Percentiles rank a stretch among this genome's conserved stretches.
Evolutionary conservation across 2,113 vertebrate species (phyloP).

Genomic region (Oriolus oriolus): DNA sequence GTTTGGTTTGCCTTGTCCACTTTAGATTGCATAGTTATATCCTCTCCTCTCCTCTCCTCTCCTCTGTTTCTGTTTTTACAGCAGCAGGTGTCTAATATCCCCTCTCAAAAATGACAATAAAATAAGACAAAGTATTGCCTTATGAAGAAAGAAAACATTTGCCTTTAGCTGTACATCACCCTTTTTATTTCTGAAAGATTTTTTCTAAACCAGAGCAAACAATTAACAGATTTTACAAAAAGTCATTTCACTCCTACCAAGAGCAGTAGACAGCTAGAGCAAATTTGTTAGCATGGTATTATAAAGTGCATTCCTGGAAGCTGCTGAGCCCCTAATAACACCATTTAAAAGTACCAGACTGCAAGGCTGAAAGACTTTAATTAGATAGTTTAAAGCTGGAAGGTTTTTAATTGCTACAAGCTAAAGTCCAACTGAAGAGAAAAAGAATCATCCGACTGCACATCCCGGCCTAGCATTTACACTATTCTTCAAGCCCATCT

Average conservation of each 20-base stretch:
- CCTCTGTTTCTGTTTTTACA: not conserved
- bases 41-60: not conserved
- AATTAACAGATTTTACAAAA: constrained; percentile 2
- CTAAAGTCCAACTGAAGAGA: not conserved
- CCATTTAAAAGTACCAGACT: not conserved
- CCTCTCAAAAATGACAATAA: not conserved
- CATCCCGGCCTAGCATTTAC: not conserved
- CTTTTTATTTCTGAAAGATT: not conserved
- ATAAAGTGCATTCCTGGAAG: constrained; percentile 20
- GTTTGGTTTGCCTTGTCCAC: not conserved
- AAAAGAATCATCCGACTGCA: not conserved
- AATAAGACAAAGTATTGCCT: not conserved
- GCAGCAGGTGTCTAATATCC: not conserved
- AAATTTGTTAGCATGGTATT: not conserved
- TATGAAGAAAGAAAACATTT: not conserved
- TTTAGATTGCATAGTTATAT: not conserved
- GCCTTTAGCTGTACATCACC: not conserved
- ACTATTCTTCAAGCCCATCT: accelerated
- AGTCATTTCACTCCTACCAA: not conserved
- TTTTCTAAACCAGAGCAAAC: not conserved
- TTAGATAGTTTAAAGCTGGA: not conserved
- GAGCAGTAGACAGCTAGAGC: not conserved
- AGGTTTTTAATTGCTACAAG: not conserved
- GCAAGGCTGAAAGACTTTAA: not conserved
- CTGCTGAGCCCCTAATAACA: not conserved